phyloP scores from a whole-genome alignment of 2,113 vertebrate species.

The Pluvianellus socialis region DNA sequence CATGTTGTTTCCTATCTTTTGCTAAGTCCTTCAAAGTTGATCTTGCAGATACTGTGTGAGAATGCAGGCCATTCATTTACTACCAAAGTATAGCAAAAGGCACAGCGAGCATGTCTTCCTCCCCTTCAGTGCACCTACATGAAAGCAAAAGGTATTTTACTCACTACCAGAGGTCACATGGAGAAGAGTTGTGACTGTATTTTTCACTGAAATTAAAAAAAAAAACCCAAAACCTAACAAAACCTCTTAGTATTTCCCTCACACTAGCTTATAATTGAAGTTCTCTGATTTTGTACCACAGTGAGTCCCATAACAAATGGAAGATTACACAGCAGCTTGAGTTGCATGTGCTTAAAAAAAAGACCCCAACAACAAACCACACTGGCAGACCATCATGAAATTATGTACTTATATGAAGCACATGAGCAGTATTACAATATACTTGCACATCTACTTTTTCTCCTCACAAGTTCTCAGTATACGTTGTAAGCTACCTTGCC shows the following conservation, averaged over 20 bases:
- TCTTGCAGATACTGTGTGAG: not conserved
- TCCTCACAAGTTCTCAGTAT: not conserved
- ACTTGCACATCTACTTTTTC: not conserved
- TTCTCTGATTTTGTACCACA: not conserved
- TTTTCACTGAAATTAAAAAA: not conserved
- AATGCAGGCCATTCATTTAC: not conserved
- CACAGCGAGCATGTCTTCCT: not conserved
- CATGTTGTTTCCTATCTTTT: not conserved
- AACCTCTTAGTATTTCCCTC: not conserved
- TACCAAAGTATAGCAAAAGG: not conserved
- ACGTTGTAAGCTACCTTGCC: not conserved
- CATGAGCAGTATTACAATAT: not conserved
- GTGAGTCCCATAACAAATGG: not conserved
- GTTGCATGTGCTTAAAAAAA: not conserved
- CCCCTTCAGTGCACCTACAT: not conserved
- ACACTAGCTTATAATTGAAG: not conserved
- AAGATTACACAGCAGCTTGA: not conserved
- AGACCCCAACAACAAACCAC: not conserved
- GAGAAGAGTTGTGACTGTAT: not conserved
- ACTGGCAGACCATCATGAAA: not conserved
- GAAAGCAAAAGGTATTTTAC: not conserved
- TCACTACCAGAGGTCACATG: not conserved
- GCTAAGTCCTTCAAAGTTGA: not conserved
- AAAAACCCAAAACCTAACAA: not conserved
- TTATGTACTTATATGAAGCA: not conserved